Conservation (phyloP, 2,888 invertebrate genomes). For the Leucania comma region DNA sequence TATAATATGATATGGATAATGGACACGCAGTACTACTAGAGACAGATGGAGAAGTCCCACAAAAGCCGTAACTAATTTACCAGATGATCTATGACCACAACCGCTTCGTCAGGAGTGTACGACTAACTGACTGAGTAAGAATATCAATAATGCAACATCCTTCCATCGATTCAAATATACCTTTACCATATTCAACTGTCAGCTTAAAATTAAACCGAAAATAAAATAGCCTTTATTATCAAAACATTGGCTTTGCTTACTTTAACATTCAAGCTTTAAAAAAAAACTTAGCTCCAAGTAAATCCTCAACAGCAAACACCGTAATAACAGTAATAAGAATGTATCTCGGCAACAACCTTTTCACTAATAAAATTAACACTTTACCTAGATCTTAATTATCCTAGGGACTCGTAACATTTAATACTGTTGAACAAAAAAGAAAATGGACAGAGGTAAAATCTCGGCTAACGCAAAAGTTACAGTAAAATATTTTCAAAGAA, state of each 20-base stretch:
- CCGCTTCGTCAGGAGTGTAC: too few relatives aligned
- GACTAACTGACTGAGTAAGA: too few relatives aligned
- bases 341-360: conserved; percentile 1
- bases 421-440: conserved; percentile 9
- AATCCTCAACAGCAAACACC: conserved; percentile 6
- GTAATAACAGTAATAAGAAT: conserved; percentile 27
- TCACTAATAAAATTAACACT: conserved; percentile 29
- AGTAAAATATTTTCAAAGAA: not conserved
- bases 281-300: not conserved
- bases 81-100: too few relatives aligned
- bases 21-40: too few relatives aligned
- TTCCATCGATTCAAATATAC: not conserved
- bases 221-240: not conserved
- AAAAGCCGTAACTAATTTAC: too few relatives aligned
- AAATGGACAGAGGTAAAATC: not conserved
- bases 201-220: not conserved
- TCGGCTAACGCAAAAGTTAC: not conserved
- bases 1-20: too few relatives aligned
- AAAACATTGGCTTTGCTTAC: conserved; percentile 6
- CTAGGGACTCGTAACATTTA: conserved; percentile 9
- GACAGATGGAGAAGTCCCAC: too few relatives aligned
- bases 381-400: conserved; percentile 26
- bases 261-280: conserved; percentile 9
- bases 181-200: not conserved
- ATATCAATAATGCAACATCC: not conserved